Base-by-base conservation (phyloP, 2,888 invertebrate species). In the Listrodromus nycthemerus region DNA sequence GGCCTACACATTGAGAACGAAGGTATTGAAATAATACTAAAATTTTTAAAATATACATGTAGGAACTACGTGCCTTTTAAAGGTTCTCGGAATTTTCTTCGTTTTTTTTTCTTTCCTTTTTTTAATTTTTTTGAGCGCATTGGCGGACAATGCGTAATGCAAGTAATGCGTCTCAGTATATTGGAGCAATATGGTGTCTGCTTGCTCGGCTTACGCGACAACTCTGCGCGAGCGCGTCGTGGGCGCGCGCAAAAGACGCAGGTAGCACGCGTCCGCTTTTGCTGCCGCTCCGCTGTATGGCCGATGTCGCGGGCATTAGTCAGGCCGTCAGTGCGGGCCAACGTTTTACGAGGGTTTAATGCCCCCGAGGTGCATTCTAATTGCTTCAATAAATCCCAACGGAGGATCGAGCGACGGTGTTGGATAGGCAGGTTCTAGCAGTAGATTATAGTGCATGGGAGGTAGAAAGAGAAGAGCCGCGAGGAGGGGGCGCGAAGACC, bases 281-380 rank as follows among this genome's bases (percentile, higher is more conserved):
- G 81, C 80, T 24, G 55, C 58, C 52, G 67, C 55, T 45, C 45
- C 48, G 66, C 63, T 70, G 80, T 71, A 80, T 74, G 75, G 74
- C 63, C 79, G 65, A 83, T 86, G 85, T 90, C 89, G 88, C 87
- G 90, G 86, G 87, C 89, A 92, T 91, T 90, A 91, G 90, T 90
- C 90, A 90, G 89, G 85, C 89, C 90, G 91, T 91, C 90, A 89
- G 89, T 90, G 90, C 87, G 91, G 88, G 89, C 91, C 89, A 90
- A 90, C 90, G 89, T 92, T 92, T 92, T 92, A 92, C 91, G 91
- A 92, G 91, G 91, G 92, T 91, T 93, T 93, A 92, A 93, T 92
- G 91, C 90, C 91, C 91, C 89, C 90, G 90, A 92, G 91, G 91
- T 92, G 92, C 91, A 91, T 91, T 92, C 91, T 92, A 93, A 93